Conservation (phyloP, 2,113 vertebrate species). For the Paedocypris sp. region DNA sequence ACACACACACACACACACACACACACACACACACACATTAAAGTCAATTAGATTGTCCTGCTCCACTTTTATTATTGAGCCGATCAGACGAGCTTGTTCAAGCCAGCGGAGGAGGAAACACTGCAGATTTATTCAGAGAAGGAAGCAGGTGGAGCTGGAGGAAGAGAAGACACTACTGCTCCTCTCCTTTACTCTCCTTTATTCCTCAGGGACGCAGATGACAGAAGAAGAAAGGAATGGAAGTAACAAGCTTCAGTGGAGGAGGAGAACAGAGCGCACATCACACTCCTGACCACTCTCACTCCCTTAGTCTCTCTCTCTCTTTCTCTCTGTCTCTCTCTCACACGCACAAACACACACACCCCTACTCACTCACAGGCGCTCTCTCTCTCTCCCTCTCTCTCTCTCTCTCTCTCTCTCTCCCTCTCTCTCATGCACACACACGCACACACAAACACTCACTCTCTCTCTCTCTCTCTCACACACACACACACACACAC, state of each 20-base stretch:
- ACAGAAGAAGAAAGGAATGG: slow-evolving; percentile 22
- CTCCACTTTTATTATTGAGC: slow-evolving; percentile 59
- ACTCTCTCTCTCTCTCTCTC: background rate
- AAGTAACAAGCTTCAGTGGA: slow-evolving; percentile 31
- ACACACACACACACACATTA: no score
- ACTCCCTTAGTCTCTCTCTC: slow-evolving; percentile 12
- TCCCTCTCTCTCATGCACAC: background rate
- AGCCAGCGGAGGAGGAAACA: slow-evolving; percentile 61
- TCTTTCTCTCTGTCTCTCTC: background rate
- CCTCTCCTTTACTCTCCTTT: slow-evolving; percentile 19
- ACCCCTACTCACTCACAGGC: no score
- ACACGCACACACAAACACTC: background rate
- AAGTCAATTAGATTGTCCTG: slow-evolving; percentile 60
- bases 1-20: no score
- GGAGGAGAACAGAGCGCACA: slow-evolving; percentile 25
- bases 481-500: no score
- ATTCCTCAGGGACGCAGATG: slow-evolving; percentile 28
- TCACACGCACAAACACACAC: background rate
- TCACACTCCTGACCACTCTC: no score
- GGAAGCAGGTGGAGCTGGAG: slow-evolving; percentile 48
- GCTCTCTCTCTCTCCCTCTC: slow-evolving; percentile 28
- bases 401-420: background rate
- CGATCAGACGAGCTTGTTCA: slow-evolving; percentile 64
- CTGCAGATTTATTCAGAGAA: slow-evolving; percentile 58
- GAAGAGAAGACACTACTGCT: slow-evolving; percentile 46